Evolutionary conservation across 2,113 vertebrate species (phyloP), one percentile per base, ranked within the genome.

Genomic region (Chaenogobius annularis): DNA sequence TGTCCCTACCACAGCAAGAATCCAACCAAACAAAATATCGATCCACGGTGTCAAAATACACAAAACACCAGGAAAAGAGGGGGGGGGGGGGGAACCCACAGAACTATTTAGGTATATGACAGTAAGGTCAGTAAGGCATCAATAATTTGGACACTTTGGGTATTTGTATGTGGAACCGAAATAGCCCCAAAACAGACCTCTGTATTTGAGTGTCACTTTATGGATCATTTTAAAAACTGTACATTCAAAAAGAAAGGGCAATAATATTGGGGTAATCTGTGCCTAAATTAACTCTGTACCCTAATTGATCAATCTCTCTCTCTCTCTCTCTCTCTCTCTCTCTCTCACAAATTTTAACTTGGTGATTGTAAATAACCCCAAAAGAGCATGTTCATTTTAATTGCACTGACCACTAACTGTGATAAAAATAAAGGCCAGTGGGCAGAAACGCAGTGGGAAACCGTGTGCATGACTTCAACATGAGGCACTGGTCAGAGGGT

Each of bases 1-100:
- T 88, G 87, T 80, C 78, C 80, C 37, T 35, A 5, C 54, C 87
- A 66, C 80, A 56, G 80, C 74, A 59, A 63, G 80, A 77, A 80
- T 87, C 85, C 85, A 83, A 79, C 70, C 74, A 46, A 79, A 80
- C 72, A 69, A 52, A 73, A 78, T 55, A 58, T 72, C 59, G 43
- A 7, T 46, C 44, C 44, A 46, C 10, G 12, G 11, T 54, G 22
- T 64, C 61, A 69, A 71, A 73, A 37, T 12, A 7, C 68, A 80
- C 12, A 55, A 58, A 43, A 72, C 59, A 74, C 5, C 5, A 59
- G 26, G 26, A 31, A 31, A 31, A 1, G 26, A 31, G 26, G 6
- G 37, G 37, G 8, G 10, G 3, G 26, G 6, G 37, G 37, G 8
- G 10, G 3, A 40, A 37, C 37, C 56, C 55, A 68, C 55, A 68